Percentiles rank a stretch among this genome's conserved stretches.
Conservation (phyloP, 2,797 vertebrate genomes). For the Fratercula arctica region DNA sequence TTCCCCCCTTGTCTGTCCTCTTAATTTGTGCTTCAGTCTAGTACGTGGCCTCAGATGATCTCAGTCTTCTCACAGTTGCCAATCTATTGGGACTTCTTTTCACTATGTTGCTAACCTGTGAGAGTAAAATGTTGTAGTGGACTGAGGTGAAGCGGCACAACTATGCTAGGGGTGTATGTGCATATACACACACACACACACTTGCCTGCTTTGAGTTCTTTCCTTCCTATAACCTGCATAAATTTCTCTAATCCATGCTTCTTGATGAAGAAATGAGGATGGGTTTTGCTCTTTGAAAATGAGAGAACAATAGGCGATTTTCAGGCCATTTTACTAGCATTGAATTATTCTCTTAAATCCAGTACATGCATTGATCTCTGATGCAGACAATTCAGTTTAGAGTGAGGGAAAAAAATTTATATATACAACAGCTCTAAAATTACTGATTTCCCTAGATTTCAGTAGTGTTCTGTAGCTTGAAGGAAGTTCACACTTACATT, state of each 20-base stretch:
- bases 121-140: background rate
- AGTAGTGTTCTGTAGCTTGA: background rate
- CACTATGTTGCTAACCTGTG: background rate
- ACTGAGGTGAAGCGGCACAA: background rate
- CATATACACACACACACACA: too few species aligned
- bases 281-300: background rate
- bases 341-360: background rate
- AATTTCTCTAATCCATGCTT: background rate
- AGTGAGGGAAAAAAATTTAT: background rate
- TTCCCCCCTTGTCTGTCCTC: constrained; percentile 17
- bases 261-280: background rate
- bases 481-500: background rate
- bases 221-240: background rate
- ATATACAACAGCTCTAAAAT: background rate
- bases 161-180: accelerated
- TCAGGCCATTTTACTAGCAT: background rate
- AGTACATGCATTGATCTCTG: background rate
- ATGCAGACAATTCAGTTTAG: background rate
- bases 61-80: background rate
- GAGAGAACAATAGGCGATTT: background rate
- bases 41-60: background rate
- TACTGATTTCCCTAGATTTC: background rate
- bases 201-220: background rate
- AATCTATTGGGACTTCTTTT: background rate
- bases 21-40: constrained; percentile 3